Evolutionary conservation across 2,113 vertebrate genomes (phyloP), one percentile per base, ranked within the genome.

Genomic region (Brienomyrus longianalis): DNA sequence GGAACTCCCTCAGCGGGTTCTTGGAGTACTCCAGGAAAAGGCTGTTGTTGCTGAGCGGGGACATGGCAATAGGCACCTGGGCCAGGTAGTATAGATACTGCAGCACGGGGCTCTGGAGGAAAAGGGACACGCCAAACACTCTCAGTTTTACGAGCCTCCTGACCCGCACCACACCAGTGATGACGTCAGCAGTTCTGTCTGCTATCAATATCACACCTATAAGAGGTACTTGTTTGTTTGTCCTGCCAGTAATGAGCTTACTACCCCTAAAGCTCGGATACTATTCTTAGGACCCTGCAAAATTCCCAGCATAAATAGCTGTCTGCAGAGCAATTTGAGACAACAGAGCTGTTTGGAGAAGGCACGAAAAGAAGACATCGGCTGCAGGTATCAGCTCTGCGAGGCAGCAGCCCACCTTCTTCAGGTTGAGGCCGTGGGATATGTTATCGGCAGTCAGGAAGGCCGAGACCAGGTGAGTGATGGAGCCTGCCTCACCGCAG

Each of bases 11-110:
- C 1, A 99, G 94, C 0, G 98, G 98, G 91, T 98, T 99, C 94
- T 99, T 99, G 80, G 98, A 98, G 93, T 99, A 99, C 93, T 99
- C 96, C 88, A 99, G 94, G 92, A 99, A 99, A 1, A 99, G 94
- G 91, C 98, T 99, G 94, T 99, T 99, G 95, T 99, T 99, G 95
- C 98, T 99, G 86, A 99, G 97, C 1, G 98, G 98, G 83, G 98
- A 99, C 98, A 99, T 99, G 90, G 98, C 98, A 80, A 99, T 99
- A n/a, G 98, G 98, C 43, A 99, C 96, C 96, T 99, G 98, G 88
- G 96, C 97, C 92, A 99, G 97, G 93, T 99, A 99, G 95, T 98
- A 99, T 90, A 99, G 97, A 90, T 99, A 99, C 96, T 99, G 98
- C 92, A 99, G 92, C 89, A 99, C 98, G 0, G 98, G 98, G 93